Base-by-base conservation (phyloP, 2,113 vertebrate species). In the Nothoprocta perdicaria region DNA sequence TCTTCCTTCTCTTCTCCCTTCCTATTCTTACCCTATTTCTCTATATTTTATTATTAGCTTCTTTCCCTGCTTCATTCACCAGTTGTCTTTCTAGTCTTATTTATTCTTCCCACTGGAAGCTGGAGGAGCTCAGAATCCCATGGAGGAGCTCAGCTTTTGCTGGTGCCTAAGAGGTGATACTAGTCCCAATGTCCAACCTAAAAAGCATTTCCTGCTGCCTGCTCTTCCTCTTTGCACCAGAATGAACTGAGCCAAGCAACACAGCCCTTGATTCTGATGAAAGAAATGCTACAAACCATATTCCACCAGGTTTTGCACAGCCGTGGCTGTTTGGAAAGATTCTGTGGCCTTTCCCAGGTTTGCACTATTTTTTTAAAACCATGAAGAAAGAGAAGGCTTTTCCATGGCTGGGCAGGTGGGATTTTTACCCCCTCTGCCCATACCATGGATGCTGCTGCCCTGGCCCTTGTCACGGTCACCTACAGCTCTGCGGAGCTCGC, bases 391-490 rank as follows among this genome's bases (percentile, higher is more conserved):
- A 77, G 31, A 43, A 27, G 46, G 27, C 4, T 4, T 1, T 1
- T 63, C 52, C 4, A 3, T 3, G 33, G 61, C 27, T 1, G 2
- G n/a, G 13, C 8, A 15, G 15, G 4, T 46, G 71, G 24, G 45
- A 27, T 40, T n/a, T 35, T 33, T 38, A 6, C 14, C 24, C 19
- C 83, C 10, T 79, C 21, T 19, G 46, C n/a, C 29, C 4, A 8
- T 31, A 65, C 60, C 31, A 14, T 6, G 0, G 9, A 27, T 9
- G 10, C 60, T 2, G 0, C 8, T 82, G 14, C 22, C 31, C 29
- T 16, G 21, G 10, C 29, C 10, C 22, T 26, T 53, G 48, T 46
- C 46, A 17, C n/a, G 38, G 31, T 72, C 58, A 38, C 22, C 14
- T 46, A 5, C 48, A 45, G 19, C 1, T 0, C 14, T 79, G 16